Evolutionary conservation across 2,888 invertebrate species (phyloP).

Genomic region (Agrenia bidenticulata): DNA sequence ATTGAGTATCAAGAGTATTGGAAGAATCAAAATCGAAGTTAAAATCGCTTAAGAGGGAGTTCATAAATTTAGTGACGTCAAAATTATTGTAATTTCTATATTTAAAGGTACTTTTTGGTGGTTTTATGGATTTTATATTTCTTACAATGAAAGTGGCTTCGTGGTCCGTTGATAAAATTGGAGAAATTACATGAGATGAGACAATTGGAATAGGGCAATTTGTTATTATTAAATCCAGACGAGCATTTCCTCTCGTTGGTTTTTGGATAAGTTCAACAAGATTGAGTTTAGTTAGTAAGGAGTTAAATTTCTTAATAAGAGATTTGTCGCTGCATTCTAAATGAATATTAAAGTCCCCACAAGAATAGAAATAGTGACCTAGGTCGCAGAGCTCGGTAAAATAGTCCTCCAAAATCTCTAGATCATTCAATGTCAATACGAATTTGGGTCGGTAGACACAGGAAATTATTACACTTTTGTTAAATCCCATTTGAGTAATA

Average conservation of each 20-base stretch:
- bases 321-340: neutral
- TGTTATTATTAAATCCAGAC: slow-evolving; percentile 1
- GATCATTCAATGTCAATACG: neutral
- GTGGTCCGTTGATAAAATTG: neutral
- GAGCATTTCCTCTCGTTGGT: neutral
- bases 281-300: neutral
- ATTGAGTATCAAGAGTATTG: no score
- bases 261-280: neutral
- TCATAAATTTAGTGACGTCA: neutral
- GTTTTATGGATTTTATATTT: neutral
- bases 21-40: no score
- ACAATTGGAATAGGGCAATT: neutral
- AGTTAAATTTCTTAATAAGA: neutral
- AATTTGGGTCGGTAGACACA: slow-evolving; percentile 11
- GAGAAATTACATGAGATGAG: no score
- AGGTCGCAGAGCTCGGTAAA: neutral
- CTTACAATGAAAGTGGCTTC: neutral
- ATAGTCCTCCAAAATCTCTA: neutral
- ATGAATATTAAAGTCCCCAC: slow-evolving; percentile 10
- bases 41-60: no score
- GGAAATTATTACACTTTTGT: neutral
- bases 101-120: neutral
- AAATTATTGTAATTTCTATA: neutral
- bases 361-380: neutral
- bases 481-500: neutral